phyloP scores from a whole-genome alignment of 2,888 invertebrate species.

The Meteorus colon region DNA sequence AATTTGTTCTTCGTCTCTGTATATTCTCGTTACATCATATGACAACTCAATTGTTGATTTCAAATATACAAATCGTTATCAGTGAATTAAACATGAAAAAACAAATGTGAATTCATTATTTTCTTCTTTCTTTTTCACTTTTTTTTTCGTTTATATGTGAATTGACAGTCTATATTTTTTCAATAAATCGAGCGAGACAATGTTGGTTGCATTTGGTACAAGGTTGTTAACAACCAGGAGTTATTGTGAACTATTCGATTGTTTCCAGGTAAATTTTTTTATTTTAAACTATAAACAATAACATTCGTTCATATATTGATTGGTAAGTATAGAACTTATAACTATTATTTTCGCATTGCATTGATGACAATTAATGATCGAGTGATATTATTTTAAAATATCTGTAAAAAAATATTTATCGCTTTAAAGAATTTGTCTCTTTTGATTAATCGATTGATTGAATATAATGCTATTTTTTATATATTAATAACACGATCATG shows the following conservation, averaged over 20 bases:
- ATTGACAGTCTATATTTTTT: background rate
- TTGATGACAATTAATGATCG: background rate
- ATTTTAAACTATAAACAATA: constrained; percentile 5
- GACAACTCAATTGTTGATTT: constrained; percentile 3
- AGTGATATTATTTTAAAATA: background rate
- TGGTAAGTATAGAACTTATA: constrained; percentile 1
- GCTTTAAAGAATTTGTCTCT: constrained; percentile 20
- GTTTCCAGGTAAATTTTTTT: background rate
- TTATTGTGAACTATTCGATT: constrained; percentile 3
- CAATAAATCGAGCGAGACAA: background rate
- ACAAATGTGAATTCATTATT: constrained; percentile 8
- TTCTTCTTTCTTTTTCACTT: background rate
- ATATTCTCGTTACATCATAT: background rate
- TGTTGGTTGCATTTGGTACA: background rate
- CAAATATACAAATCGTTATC: constrained; percentile 8
- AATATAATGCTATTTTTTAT: background rate
- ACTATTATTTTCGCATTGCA: background rate
- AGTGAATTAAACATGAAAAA: background rate
- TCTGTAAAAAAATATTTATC: constrained; percentile 28
- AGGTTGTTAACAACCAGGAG: background rate
- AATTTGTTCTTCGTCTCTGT: background rate
- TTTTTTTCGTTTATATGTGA: constrained; percentile 1
- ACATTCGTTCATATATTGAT: background rate
- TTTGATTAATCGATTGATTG: background rate
- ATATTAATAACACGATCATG: background rate